phyloP scores from a whole-genome alignment of 2,113 vertebrate species.

The Gasterosteus aculeatus region DNA sequence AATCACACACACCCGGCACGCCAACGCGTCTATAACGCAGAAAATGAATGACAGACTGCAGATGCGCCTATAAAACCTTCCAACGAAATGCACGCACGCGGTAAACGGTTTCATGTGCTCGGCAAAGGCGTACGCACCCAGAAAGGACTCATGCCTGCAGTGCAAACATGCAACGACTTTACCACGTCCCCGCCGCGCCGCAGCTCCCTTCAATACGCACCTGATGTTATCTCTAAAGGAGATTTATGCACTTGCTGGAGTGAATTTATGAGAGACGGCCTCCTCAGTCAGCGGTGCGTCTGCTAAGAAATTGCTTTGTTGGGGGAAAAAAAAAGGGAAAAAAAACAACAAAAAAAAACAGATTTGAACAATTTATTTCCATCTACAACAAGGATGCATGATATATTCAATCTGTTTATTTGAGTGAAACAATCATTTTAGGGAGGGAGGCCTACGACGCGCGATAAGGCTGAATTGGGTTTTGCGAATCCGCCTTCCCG shows the following conservation, averaged over 20 bases:
- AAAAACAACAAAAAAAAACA: slow-evolving; percentile 36
- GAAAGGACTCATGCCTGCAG: slow-evolving; percentile 44
- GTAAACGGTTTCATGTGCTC: slow-evolving; percentile 57
- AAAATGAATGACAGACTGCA: slow-evolving; percentile 59
- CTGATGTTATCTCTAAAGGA: slow-evolving; percentile 81
- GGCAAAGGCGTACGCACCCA: slow-evolving; percentile 38
- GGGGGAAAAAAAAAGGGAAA: slow-evolving; percentile 7
- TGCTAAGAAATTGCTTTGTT: slow-evolving; percentile 81
- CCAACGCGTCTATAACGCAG: slow-evolving; percentile 48
- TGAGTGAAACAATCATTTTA: slow-evolving; percentile 83
- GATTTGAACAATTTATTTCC: slow-evolving; percentile 83
- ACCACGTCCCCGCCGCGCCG: slow-evolving; percentile 46
- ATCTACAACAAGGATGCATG: slow-evolving; percentile 77
- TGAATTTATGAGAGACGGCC: slow-evolving; percentile 81
- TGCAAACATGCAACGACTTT: slow-evolving; percentile 58
- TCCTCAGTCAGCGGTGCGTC: slow-evolving; percentile 71
- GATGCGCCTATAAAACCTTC: slow-evolving; percentile 57
- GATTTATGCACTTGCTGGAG: slow-evolving; percentile 81
- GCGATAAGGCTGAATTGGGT: slow-evolving; percentile 75
- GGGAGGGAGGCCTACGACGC: slow-evolving; percentile 65
- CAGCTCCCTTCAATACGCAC: slow-evolving; percentile 67
- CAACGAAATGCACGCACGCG: slow-evolving; percentile 41
- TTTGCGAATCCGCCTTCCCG: slow-evolving; percentile 40
- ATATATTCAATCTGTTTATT: slow-evolving; percentile 85
- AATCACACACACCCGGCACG: slow-evolving; percentile 37